Conservation (phyloP, 2,888 invertebrate genomes). For the Spatulosminthurus flaviceps region DNA sequence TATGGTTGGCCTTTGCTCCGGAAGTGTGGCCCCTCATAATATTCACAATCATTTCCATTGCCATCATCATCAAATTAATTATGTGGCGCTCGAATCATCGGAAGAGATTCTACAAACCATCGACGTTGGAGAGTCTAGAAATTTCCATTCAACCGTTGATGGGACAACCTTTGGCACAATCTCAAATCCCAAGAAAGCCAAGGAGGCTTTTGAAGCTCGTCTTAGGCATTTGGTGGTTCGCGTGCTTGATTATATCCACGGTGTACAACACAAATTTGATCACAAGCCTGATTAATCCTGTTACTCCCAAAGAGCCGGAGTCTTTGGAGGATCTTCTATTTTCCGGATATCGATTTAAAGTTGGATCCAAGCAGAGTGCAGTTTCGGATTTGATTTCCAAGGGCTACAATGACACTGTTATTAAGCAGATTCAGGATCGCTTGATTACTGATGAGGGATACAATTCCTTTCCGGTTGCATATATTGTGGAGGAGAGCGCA, state of each 20-base stretch:
- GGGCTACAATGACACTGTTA: slow-evolving; percentile 35
- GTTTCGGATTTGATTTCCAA: slow-evolving; percentile 54
- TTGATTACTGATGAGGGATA: slow-evolving; percentile 10
- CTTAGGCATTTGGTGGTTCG: slow-evolving; percentile 58
- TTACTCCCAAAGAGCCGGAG: slow-evolving; percentile 45
- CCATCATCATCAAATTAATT: slow-evolving; percentile 27
- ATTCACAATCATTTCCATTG: slow-evolving; percentile 48
- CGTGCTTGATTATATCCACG: slow-evolving; percentile 59
- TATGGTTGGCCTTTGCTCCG: slow-evolving; percentile 59
- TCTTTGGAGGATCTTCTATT: slow-evolving; percentile 54
- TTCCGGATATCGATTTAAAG: slow-evolving; percentile 54
- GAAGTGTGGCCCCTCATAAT: slow-evolving; percentile 59
- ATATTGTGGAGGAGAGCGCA: slow-evolving; percentile 57
- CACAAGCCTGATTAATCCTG: slow-evolving; percentile 54
- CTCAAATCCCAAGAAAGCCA: slow-evolving; percentile 50
- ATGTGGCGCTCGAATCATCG: slow-evolving; percentile 41
- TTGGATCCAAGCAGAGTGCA: slow-evolving; percentile 55
- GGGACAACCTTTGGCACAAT: slow-evolving; percentile 51
- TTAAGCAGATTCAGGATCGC: slow-evolving; percentile 23
- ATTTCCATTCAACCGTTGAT: slow-evolving; percentile 56
- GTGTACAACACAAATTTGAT: slow-evolving; percentile 60
- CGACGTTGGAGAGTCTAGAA: slow-evolving; percentile 54
- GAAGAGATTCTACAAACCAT: slow-evolving; percentile 28
- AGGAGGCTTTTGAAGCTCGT: slow-evolving; percentile 54
- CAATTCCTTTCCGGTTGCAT: slow-evolving; percentile 45